Conservation (phyloP, 2,888 invertebrate species). For the Aporophyla nigra region DNA sequence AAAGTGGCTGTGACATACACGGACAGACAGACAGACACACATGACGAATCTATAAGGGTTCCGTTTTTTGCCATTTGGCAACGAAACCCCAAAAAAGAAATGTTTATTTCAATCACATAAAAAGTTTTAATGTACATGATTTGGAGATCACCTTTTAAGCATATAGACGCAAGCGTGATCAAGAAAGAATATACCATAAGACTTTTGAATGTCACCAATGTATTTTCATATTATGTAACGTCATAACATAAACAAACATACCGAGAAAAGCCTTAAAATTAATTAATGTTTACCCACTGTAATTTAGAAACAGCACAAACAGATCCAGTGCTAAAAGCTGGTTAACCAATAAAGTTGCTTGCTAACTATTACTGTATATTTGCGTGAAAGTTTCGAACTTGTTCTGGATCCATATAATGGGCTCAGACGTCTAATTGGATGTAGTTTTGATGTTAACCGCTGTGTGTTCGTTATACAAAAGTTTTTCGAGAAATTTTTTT, state of each 20-base stretch:
- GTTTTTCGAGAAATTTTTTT: conserved; percentile 49
- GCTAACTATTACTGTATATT: conserved; percentile 54
- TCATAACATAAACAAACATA: conserved; percentile 10
- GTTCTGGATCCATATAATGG: conserved; percentile 53
- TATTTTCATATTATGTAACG: not conserved
- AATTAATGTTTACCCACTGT: conserved; percentile 10
- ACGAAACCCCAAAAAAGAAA: no score
- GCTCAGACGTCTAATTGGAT: conserved; percentile 72
- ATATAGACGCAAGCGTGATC: no score
- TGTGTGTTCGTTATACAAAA: conserved; percentile 62
- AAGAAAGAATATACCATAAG: not conserved
- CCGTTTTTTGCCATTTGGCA: no score
- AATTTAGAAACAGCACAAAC: conserved; percentile 42
- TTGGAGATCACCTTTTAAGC: no score
- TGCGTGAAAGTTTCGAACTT: conserved; percentile 52
- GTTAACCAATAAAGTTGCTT: conserved; percentile 56
- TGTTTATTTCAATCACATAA: no score
- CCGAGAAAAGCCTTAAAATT: conserved; percentile 18
- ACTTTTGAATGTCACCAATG: not conserved
- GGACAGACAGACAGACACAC: no score
- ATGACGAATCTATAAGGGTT: no score
- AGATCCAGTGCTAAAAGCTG: conserved; percentile 42
- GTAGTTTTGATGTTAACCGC: conserved; percentile 67
- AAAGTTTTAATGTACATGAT: no score
- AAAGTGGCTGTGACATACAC: no score